Base-by-base conservation (phyloP, 2,888 invertebrate species). In the Leptarthrus brevirostris region DNA sequence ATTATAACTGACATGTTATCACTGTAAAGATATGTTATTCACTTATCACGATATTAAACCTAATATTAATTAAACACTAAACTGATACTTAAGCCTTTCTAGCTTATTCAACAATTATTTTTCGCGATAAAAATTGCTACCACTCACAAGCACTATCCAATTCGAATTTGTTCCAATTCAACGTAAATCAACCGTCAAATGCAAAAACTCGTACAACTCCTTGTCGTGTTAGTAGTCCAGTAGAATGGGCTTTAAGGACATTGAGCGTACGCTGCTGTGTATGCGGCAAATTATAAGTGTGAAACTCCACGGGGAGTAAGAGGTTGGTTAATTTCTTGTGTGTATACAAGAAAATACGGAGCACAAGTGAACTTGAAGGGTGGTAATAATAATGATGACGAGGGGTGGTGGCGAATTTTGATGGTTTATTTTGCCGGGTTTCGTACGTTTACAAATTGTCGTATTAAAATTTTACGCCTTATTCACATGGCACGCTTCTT, bases 391-490 rank as follows among this genome's bases (percentile, higher is more conserved):
- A 26, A 34, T 66, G 14, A 56, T 64, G 36, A 64, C 49, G 20
- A 44, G 52, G 69, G 56, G 36, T 72, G 72, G 74, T 66, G 72
- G 54, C 64, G 44, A 52, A 49, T 54, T 54, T 61, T 73, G 69
- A 70, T 70, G 73, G 73, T 72, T 75, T 73, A 73, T 70, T 75
- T 75, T 52, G 75, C 75, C 75, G 75, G 75, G 73, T 75, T 70
- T 69, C 70, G 44, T 64, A 36, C 71, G 12, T 44, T 44, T 44
- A 44, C 16, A 14, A 47, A 14, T 47, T 14, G n/a, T 47, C n/a
- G 16, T 47, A 3, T 47, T 47, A 14, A 1, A 2, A 12, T 47
- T n/a, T 4, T 1, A 47, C n/a, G n/a, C n/a, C n/a, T 4, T 47
- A 1, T 47, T 14, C 1, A 47, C 16, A 14, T 16, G n/a, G 47